Conservation (phyloP, 2,113 vertebrate genomes). For the Dasyprocta punctata region DNA sequence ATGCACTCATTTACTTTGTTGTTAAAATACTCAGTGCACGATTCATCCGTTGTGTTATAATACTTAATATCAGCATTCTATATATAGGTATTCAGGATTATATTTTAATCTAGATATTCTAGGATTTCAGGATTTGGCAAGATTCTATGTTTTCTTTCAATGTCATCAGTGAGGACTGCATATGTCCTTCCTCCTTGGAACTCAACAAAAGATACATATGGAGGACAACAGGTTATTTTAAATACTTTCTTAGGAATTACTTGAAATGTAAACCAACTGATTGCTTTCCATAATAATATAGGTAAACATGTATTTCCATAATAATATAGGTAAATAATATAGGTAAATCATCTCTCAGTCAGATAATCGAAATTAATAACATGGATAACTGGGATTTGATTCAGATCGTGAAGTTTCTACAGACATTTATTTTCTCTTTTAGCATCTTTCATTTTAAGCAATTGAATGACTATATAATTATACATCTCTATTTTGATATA, state of each 20-base stretch:
- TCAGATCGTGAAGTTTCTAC: background rate
- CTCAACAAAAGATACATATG: background rate
- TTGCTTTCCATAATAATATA: background rate
- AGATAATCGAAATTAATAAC: background rate
- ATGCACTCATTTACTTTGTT: background rate
- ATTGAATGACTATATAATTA: slow-evolving; percentile 1
- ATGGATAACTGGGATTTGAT: background rate
- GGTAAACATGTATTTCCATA: background rate
- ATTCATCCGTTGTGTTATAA: background rate
- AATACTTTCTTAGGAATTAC: background rate
- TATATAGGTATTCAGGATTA: background rate
- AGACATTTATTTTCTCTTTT: background rate
- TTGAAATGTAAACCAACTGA: background rate
- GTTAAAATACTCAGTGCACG: background rate
- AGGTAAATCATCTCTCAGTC: background rate
- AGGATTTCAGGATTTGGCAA: background rate
- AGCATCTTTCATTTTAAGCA: background rate
- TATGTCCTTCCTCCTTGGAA: background rate
- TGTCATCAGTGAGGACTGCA: background rate
- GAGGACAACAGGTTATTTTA: background rate
- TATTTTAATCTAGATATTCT: background rate
- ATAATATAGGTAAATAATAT: background rate
- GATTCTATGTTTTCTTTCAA: background rate
- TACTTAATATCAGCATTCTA: background rate
- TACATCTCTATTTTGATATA: background rate